Evolutionary conservation across 2,113 vertebrate genomes (phyloP).

Genomic region (Rostratula benghalensis): DNA sequence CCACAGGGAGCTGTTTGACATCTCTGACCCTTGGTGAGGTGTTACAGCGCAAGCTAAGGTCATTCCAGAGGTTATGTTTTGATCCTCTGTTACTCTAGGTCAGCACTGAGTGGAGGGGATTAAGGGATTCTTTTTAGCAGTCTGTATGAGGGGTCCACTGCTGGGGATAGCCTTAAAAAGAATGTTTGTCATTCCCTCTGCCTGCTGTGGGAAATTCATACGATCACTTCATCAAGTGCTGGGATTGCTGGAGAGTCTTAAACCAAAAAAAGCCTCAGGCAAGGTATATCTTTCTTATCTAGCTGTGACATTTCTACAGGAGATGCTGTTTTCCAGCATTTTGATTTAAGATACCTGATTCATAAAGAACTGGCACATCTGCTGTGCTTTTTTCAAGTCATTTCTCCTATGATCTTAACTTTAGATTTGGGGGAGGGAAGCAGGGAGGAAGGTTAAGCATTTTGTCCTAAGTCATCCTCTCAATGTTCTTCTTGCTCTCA

Average conservation of each 20-base stretch:
- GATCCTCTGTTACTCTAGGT: neutral
- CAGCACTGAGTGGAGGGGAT: constrained; percentile 24
- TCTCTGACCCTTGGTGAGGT: neutral
- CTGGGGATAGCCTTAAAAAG: neutral
- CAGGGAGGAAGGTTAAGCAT: neutral
- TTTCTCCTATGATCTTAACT: neutral
- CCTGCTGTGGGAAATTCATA: neutral
- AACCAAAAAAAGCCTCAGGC: neutral
- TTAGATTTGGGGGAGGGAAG: neutral
- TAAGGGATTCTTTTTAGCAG: constrained; percentile 42
- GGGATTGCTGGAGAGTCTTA: neutral
- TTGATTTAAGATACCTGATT: neutral
- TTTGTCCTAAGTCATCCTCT: neutral
- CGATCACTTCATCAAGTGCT: neutral
- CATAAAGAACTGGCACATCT: neutral
- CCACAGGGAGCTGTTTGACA: neutral
- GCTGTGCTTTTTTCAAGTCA: neutral
- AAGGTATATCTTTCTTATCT: neutral
- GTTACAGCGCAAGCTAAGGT: neutral
- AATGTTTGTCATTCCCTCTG: constrained; percentile 8
- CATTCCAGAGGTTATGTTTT: constrained; percentile 16
- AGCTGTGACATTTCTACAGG: neutral
- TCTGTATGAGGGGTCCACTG: neutral
- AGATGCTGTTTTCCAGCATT: neutral
- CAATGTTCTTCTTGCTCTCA: neutral